phyloP scores from a whole-genome alignment of 2,888 invertebrate genomes.

The Xestia sexstrigata region DNA sequence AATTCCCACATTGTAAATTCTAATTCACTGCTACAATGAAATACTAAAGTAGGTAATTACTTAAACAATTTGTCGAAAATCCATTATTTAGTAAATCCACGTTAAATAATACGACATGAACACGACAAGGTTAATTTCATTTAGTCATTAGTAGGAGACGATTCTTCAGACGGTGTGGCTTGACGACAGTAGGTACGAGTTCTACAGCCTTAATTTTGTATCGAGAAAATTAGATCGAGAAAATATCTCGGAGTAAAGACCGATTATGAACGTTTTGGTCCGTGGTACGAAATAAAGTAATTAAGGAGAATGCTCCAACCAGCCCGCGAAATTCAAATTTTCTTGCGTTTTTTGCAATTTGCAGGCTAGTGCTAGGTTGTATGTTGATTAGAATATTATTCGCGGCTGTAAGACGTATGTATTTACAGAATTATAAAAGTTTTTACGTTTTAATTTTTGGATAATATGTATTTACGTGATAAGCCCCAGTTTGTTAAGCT shows the following conservation, averaged over 20 bases:
- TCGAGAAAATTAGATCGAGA: slow-evolving; percentile 64
- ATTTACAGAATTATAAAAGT: no score
- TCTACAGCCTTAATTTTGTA: slow-evolving; percentile 50
- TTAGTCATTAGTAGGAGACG: slow-evolving; percentile 56
- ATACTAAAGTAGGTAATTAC: slow-evolving; percentile 3
- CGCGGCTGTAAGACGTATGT: no score
- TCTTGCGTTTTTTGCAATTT: no score
- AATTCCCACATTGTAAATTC: neutral
- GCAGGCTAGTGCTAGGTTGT: no score
- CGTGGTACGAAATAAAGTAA: neutral
- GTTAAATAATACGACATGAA: slow-evolving; percentile 18
- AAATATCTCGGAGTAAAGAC: slow-evolving; percentile 41
- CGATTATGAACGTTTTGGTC: slow-evolving; percentile 36
- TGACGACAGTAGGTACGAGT: neutral
- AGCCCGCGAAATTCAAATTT: no score
- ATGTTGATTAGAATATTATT: no score
- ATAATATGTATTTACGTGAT: neutral
- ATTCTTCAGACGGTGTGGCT: slow-evolving; percentile 47
- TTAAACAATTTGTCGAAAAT: slow-evolving; percentile 16
- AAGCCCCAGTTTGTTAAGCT: neutral
- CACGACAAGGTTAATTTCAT: slow-evolving; percentile 54
- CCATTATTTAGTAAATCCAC: slow-evolving; percentile 24
- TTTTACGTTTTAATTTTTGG: neutral
- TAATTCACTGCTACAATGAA: neutral
- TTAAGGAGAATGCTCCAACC: no score